Base-by-base conservation (phyloP, 2,113 vertebrate genomes). In the Burhinus bistriatus region DNA sequence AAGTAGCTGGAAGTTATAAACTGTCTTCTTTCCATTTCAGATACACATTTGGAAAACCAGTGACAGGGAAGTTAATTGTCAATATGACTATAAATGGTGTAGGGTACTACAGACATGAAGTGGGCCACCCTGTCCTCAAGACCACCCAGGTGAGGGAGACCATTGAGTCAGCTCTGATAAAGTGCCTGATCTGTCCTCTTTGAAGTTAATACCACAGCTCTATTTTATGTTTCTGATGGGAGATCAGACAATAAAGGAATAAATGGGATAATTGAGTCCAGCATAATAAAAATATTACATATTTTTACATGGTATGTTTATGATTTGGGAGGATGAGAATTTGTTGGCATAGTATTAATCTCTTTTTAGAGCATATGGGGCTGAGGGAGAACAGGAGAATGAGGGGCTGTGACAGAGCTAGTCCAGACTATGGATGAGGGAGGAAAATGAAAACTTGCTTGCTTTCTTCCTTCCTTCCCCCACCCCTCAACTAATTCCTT, bases 41-140 rank as follows among this genome's bases (percentile, higher is more conserved):
- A 95, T 99, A 99, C 34, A 99, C 98, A 1, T 99, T 99, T 98
- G 99, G 99, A 72, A 99, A 99, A 89, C 98, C 99, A 6, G 99
- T 99, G 83, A 97, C 95, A 3, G 99, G 99, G 38, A 99, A 98
- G 92, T 87, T 99, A 92, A 98, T 95, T 1, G 97, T 99, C 82
- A 99, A 99, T 87, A 99, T 99, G 99, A 99, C 99, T 1, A 98
- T 99, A 66, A 99, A 99, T 86, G 99, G 99, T 5, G 99, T 99
- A 42, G 99, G 99, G 7, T 99, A 99, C 97, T 99, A 99, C 95
- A 98, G 98, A 47, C 99, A 99, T 66, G 99, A 99, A 91, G 98
- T 99, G 93, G 99, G 99, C 34, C 98, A 98, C 83, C 98, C 99
- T 22, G 97, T 99, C 61, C 98, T 99, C 57, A 99, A 98, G 96